phyloP scores from a whole-genome alignment of 2,888 invertebrate species.

The Heliconius ethilla region DNA sequence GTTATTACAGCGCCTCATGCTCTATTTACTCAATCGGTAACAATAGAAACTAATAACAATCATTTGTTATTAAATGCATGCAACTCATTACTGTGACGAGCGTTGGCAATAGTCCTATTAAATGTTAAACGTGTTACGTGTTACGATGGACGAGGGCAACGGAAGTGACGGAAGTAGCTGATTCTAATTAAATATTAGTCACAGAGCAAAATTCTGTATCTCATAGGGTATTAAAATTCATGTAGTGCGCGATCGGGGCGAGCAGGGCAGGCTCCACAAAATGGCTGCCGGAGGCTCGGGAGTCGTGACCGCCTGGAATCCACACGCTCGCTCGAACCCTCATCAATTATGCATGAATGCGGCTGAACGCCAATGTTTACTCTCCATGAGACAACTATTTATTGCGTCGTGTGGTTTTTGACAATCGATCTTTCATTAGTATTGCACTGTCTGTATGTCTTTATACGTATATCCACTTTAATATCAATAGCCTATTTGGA shows the following conservation, averaged over 20 bases:
- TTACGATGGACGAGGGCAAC: slow-evolving; percentile 54
- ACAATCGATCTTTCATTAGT: slow-evolving; percentile 51
- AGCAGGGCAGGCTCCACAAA: slow-evolving; percentile 76
- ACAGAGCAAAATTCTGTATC: slow-evolving; percentile 50
- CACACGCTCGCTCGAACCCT: slow-evolving; percentile 75
- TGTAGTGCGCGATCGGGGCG: slow-evolving; percentile 65
- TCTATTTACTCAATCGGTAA: slow-evolving; percentile 74
- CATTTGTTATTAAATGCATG: slow-evolving; percentile 71
- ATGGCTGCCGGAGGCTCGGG: slow-evolving; percentile 77
- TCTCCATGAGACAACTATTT: slow-evolving; percentile 79
- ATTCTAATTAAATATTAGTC: slow-evolving; percentile 11
- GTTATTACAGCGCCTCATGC: slow-evolving; percentile 70
- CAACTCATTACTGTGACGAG: slow-evolving; percentile 63
- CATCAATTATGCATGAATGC: slow-evolving; percentile 82
- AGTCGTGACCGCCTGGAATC: slow-evolving; percentile 80
- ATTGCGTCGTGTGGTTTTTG: slow-evolving; percentile 80
- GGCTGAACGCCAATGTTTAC: slow-evolving; percentile 78
- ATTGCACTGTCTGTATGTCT: slow-evolving; percentile 30
- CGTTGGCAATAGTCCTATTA: slow-evolving; percentile 52
- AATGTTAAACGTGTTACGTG: slow-evolving; percentile 53
- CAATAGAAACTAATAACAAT: slow-evolving; percentile 77
- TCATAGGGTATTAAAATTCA: slow-evolving; percentile 74
- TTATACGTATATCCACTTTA: background rate
- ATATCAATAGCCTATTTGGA: background rate
- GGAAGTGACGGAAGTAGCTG: background rate